Percentiles rank a stretch among this genome's conserved stretches.
Evolutionary conservation across 2,888 invertebrate species (phyloP).

Genomic region (Aphidoletes aphidimyza): DNA sequence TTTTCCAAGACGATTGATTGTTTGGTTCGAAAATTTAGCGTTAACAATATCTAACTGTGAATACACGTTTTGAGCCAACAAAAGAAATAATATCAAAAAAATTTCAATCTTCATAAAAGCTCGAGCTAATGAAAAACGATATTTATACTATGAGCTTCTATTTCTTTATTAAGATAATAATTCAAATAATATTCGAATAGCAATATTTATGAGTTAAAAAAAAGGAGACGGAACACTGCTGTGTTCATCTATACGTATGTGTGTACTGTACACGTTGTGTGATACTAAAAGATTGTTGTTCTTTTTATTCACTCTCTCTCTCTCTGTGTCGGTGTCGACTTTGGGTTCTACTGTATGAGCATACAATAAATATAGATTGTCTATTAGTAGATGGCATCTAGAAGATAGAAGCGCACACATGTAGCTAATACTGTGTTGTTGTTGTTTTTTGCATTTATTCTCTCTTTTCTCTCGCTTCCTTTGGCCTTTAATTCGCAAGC

Average conservation of each 20-base stretch:
- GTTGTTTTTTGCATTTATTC: neutral
- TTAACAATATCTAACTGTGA: no score
- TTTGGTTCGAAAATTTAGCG: no score
- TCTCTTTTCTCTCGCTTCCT: neutral
- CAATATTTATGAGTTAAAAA: conserved; percentile 46
- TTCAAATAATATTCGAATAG: conserved; percentile 29
- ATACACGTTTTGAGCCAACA: no score
- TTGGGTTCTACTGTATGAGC: neutral
- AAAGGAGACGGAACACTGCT: conserved; percentile 48
- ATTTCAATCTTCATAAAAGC: neutral
- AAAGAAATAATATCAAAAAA: no score
- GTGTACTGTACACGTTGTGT: neutral
- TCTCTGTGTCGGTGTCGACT: neutral
- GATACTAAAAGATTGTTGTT: neutral
- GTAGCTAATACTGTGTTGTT: neutral
- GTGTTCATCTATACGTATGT: neutral
- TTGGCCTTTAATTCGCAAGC: conserved; percentile 20
- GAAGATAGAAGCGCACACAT: conserved; percentile 2
- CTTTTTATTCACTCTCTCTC: no score
- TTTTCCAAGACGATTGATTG: no score
- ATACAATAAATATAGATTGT: conserved; percentile 25
- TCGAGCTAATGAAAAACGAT: neutral
- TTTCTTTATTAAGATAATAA: conserved; percentile 51
- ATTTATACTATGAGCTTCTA: neutral
- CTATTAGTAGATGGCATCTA: neutral